Evolutionary conservation across 1,140 invertebrate genomes (phyloP).

Genomic region (Ostrea edulis): DNA sequence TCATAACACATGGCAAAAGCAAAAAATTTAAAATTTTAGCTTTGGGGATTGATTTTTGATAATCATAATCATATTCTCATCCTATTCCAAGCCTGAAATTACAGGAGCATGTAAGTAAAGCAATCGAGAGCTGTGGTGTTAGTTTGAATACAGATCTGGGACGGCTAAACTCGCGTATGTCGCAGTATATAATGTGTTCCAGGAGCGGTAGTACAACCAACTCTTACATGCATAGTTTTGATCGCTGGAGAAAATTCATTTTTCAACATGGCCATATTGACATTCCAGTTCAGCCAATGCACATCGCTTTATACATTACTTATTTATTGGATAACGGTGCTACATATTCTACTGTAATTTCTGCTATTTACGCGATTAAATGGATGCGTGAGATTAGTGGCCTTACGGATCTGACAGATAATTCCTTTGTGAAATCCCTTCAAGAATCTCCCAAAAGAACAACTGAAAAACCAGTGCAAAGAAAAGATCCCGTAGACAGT

Average conservation of each 20-base stretch:
- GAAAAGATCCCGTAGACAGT: constrained; percentile 14
- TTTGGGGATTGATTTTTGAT: too few relatives aligned
- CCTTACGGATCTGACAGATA: constrained; percentile 7
- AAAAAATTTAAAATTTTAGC: not conserved
- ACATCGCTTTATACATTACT: constrained; percentile 46
- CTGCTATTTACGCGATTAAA: constrained; percentile 44
- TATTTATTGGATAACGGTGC: constrained; percentile 37
- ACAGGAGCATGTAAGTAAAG: not conserved
- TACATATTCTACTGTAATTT: constrained; percentile 7
- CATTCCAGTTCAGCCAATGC: constrained; percentile 16
- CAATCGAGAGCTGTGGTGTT: not conserved
- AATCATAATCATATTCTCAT: too few relatives aligned
- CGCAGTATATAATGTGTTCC: not conserved
- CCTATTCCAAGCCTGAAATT: not conserved
- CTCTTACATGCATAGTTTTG: not conserved
- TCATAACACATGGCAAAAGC: not conserved
- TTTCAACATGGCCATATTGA: not conserved
- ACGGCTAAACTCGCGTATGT: not conserved
- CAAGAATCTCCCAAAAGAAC: not conserved
- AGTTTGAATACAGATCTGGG: not conserved
- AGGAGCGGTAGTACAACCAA: constrained; percentile 17
- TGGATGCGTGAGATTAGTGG: constrained; percentile 42
- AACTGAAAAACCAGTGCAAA: constrained; percentile 24
- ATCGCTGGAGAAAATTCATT: constrained; percentile 23
- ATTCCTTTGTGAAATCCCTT: constrained; percentile 26